phyloP scores from a whole-genome alignment of 2,888 invertebrate species.

The Gryllus longicercus region DNA sequence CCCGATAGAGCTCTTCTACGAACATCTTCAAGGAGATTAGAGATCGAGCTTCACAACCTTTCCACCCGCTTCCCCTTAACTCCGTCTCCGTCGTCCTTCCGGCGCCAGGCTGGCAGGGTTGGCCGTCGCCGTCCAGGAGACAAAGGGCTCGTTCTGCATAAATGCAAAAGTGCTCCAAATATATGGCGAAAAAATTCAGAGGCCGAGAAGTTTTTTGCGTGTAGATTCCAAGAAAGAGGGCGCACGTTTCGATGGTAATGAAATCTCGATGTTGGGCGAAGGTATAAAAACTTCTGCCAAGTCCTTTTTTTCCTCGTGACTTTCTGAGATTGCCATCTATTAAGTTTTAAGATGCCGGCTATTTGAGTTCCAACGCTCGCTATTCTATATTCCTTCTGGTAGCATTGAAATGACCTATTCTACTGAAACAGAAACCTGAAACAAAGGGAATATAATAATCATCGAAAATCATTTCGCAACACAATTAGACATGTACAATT shows the following conservation, averaged over 20 bases:
- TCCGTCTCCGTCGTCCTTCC: not conserved
- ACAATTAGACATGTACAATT: no score
- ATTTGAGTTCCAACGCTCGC: no score
- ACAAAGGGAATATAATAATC: no score
- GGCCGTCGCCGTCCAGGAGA: not conserved
- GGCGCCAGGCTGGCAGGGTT: not conserved
- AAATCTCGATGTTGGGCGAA: not conserved
- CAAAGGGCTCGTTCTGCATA: not conserved
- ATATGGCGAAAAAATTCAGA: constrained; percentile 10
- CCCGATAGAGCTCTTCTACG: no score
- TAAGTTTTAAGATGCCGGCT: not conserved
- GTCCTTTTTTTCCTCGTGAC: not conserved
- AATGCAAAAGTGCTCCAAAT: not conserved
- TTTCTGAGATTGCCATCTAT: constrained; percentile 9
- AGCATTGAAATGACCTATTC: no score
- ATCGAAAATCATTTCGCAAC: no score
- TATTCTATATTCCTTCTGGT: no score
- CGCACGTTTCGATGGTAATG: not conserved
- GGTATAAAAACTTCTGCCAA: not conserved
- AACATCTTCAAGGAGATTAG: no score
- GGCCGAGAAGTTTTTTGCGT: not conserved
- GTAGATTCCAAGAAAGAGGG: not conserved
- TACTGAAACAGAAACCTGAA: no score
- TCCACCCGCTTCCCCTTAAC: not conserved
- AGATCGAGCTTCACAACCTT: not conserved